These are phyloP conservation scores for Harpalus rubripes DNA, from an alignment of 2,888 invertebrate genomes.

Conservation along the genomic window DNA sequence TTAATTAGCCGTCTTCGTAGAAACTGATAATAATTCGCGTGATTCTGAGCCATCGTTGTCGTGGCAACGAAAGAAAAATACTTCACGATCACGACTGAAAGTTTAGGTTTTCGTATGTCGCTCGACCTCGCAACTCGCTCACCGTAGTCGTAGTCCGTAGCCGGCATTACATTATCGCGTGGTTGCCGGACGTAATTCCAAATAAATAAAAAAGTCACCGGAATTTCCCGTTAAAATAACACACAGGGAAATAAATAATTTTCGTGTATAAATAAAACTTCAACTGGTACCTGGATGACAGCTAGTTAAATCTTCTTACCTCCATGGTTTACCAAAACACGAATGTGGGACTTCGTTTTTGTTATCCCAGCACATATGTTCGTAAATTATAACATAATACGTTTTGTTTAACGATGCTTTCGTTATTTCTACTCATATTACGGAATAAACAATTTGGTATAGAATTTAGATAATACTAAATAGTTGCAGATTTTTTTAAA, in stretches of 20 bases:
- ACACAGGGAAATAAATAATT: slow-evolving; percentile 62
- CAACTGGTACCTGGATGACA: slow-evolving; percentile 52
- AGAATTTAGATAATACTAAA: background rate
- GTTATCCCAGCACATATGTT: background rate
- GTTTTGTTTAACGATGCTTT: background rate
- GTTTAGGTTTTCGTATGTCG: slow-evolving; percentile 58
- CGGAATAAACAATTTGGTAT: background rate
- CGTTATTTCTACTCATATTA: background rate
- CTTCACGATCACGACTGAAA: slow-evolving; percentile 55
- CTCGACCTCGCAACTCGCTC: slow-evolving; percentile 27
- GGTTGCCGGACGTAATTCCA: slow-evolving; percentile 63
- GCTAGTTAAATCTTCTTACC: slow-evolving; percentile 1
- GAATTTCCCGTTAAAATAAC: slow-evolving; percentile 63
- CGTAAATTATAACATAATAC: background rate
- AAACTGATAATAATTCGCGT: slow-evolving; percentile 59
- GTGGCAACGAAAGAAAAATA: slow-evolving; percentile 59
- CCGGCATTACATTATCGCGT: slow-evolving; percentile 59
- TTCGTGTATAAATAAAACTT: slow-evolving; percentile 65
- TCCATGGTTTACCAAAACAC: background rate
- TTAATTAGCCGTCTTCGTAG: background rate
- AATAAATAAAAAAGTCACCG: slow-evolving; percentile 64
- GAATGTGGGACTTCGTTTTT: background rate
- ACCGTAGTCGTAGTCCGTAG: background rate
- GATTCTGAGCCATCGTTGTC: slow-evolving; percentile 41
- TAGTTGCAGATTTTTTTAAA: too few species aligned